Percentiles rank a stretch among this genome's conserved stretches.
Conservation (phyloP, 2,113 vertebrate species). For the Trematomus loennbergii region DNA sequence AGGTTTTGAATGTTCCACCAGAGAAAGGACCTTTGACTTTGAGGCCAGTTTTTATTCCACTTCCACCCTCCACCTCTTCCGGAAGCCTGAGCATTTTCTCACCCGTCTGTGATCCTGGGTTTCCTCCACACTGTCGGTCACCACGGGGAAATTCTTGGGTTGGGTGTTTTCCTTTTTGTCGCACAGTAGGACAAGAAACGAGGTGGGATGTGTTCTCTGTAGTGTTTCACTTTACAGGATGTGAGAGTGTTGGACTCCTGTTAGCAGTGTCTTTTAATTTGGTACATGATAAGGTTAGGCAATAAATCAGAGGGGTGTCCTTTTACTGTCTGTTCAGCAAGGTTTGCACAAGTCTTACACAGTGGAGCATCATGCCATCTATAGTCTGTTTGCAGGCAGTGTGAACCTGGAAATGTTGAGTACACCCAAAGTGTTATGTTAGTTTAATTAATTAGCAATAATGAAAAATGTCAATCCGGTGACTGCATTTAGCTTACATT, state of each 20-base stretch:
- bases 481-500: slow-evolving; percentile 52
- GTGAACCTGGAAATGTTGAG: no score
- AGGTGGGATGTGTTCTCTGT: slow-evolving; percentile 36
- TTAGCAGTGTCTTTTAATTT: slow-evolving; percentile 69
- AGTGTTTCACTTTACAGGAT: no score
- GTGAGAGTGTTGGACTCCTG: slow-evolving; percentile 57
- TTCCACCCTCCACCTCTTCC: slow-evolving; percentile 42
- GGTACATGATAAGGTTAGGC: slow-evolving; percentile 62
- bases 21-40: slow-evolving; percentile 52
- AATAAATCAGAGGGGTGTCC: slow-evolving; percentile 69
- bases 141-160: slow-evolving; percentile 74
- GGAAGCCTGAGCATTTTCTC: slow-evolving; percentile 63
- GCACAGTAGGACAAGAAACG: slow-evolving; percentile 36
- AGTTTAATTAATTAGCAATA: no score
- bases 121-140: slow-evolving; percentile 51
- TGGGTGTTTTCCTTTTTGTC: slow-evolving; percentile 47
- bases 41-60: slow-evolving; percentile 49
- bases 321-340: slow-evolving; percentile 61
- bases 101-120: slow-evolving; percentile 61
- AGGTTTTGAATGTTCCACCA: slow-evolving; percentile 52
- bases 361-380: slow-evolving; percentile 53
- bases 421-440: no score
- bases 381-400: no score
- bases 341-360: slow-evolving; percentile 6
- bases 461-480: background rate